These are phyloP conservation scores for Pseudochromis fuscus DNA, from an alignment of 2,797 vertebrate genomes.

Conservation along the genomic window DNA sequence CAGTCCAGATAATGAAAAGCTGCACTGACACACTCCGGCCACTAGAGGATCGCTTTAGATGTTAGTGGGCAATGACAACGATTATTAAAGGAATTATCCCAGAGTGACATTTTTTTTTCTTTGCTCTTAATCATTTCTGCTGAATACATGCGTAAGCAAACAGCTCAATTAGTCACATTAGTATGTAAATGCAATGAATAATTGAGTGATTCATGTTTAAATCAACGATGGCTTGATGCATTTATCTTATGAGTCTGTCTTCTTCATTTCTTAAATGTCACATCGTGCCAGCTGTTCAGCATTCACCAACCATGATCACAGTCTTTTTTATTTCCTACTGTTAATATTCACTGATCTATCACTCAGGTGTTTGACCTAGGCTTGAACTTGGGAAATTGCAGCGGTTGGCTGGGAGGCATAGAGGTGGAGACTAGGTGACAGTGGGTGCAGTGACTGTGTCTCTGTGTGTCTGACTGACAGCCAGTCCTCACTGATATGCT, in stretches of 20 bases:
- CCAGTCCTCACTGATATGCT: conserved; percentile 49
- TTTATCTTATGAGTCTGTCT: conserved; percentile 69
- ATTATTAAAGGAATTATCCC: conserved; percentile 71
- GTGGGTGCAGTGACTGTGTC: conserved; percentile 45
- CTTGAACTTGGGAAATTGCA: conserved; percentile 77
- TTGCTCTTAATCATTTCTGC: conserved; percentile 53
- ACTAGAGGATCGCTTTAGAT: conserved; percentile 84
- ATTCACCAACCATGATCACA: conserved; percentile 30
- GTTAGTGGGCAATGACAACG: conserved; percentile 65
- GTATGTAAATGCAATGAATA: conserved; percentile 73
- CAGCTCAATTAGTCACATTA: conserved; percentile 70
- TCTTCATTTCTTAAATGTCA: conserved; percentile 76
- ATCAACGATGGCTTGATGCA: conserved; percentile 58
- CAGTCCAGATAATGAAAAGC: conserved; percentile 78
- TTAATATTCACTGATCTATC: conserved; percentile 41
- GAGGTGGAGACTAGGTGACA: conserved; percentile 65
- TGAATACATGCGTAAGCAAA: conserved; percentile 57
- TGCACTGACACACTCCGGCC: conserved; percentile 82
- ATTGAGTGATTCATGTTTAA: conserved; percentile 70
- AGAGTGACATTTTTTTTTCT: conserved; percentile 62
- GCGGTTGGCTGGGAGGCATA: conserved; percentile 61
- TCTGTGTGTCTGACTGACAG: conserved; percentile 51
- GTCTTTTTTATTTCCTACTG: conserved; percentile 1
- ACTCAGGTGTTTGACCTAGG: conserved; percentile 72
- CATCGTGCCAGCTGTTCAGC: conserved; percentile 64